phyloP scores from a whole-genome alignment of 2,113 vertebrate genomes.

The Leptobrachium ailaonicum region DNA sequence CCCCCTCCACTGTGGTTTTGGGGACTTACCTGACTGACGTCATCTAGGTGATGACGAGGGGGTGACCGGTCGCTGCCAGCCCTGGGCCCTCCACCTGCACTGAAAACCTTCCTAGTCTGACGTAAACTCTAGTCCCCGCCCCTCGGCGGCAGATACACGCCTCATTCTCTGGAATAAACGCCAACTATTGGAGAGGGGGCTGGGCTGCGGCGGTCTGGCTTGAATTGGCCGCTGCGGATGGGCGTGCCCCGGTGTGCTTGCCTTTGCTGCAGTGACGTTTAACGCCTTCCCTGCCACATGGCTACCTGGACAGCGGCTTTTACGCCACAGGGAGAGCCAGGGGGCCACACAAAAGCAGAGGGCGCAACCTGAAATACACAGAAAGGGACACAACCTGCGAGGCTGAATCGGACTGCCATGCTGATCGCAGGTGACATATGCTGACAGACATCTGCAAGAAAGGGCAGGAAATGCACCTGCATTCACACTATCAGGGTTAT shows the following conservation, averaged over 20 bases:
- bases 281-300: background rate
- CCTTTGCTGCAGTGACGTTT: slow-evolving; percentile 40
- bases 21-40: slow-evolving; percentile 39
- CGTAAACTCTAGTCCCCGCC: background rate
- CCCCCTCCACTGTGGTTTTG: background rate
- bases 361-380: too few species aligned
- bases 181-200: slow-evolving; percentile 17
- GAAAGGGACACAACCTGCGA: too few species aligned
- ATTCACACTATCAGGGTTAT: too few species aligned
- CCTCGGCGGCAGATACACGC: background rate
- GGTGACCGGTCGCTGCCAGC: slow-evolving; percentile 18
- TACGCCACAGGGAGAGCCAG: too few species aligned
- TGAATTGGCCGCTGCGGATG: background rate
- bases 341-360: too few species aligned
- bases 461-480: too few species aligned
- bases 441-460: too few species aligned
- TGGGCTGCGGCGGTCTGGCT: background rate
- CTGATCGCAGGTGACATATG: too few species aligned
- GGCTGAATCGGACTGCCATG: too few species aligned
- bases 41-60: slow-evolving; percentile 30
- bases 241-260: slow-evolving; percentile 17
- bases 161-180: background rate
- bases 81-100: slow-evolving; percentile 35
- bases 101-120: slow-evolving; percentile 31
- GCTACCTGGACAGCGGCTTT: too few species aligned